phyloP scores from a whole-genome alignment of 2,113 vertebrate genomes.

The Mastomys coucha region DNA sequence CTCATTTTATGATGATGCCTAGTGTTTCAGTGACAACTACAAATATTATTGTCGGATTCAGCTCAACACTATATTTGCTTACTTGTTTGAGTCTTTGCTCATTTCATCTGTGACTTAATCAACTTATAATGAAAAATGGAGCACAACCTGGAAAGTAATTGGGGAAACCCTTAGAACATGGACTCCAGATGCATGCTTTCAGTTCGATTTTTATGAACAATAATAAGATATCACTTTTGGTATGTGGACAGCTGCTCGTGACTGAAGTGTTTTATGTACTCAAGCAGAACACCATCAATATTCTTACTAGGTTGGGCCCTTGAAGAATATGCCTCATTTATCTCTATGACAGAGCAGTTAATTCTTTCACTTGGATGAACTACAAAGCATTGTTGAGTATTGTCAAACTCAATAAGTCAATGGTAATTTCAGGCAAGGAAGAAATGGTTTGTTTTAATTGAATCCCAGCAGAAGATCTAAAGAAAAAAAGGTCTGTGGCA shows the following conservation, averaged over 20 bases:
- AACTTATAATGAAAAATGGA: conserved; percentile 20
- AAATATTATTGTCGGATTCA: conserved; percentile 27
- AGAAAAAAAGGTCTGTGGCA: conserved; percentile 40
- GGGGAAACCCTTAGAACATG: neutral
- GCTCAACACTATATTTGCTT: neutral
- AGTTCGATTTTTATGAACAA: conserved; percentile 26
- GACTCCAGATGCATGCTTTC: neutral
- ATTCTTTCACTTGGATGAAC: conserved; percentile 75
- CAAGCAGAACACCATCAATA: conserved; percentile 50
- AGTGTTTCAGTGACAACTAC: neutral
- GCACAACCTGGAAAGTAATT: conserved; percentile 46
- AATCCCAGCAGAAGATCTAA: conserved; percentile 36
- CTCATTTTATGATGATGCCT: neutral
- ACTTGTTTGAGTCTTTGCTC: neutral
- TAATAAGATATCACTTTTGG: neutral
- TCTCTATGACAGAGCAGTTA: conserved; percentile 62
- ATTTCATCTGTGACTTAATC: conserved; percentile 36
- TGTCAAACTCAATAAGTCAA: conserved; percentile 71
- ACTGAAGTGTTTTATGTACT: conserved; percentile 28
- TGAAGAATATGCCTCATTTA: conserved; percentile 79
- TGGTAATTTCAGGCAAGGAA: neutral
- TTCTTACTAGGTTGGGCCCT: conserved; percentile 46
- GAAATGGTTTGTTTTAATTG: conserved; percentile 58
- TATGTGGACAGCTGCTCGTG: neutral
- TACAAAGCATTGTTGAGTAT: conserved; percentile 60